Percentiles rank a stretch among this genome's conserved stretches.
Evolutionary conservation across 2,113 vertebrate species (phyloP).

Genomic region (Caloenas nicobarica): DNA sequence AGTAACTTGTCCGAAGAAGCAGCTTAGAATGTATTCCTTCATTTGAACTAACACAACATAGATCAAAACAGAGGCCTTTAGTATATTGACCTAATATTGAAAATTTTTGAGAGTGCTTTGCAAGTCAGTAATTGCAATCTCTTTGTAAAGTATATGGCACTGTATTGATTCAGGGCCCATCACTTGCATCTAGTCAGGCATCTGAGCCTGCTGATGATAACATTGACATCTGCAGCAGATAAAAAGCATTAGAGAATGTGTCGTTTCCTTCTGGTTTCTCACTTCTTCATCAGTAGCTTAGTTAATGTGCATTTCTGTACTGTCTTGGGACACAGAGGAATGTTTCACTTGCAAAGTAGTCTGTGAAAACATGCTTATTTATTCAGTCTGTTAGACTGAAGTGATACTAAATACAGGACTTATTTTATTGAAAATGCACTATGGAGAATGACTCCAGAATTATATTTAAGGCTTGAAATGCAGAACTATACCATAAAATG

Average conservation of each 20-base stretch:
- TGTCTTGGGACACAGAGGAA: not conserved
- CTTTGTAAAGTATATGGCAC: conserved; percentile 55
- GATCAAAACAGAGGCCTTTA: conserved; percentile 67
- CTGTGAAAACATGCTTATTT: not conserved
- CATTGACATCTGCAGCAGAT: conserved; percentile 1
- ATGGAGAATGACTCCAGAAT: not conserved
- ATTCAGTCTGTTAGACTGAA: not conserved
- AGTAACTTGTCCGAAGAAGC: conserved; percentile 55
- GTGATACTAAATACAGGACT: not conserved
- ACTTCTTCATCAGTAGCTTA: conserved; percentile 21
- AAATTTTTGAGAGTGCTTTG: conserved; percentile 63
- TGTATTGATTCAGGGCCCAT: conserved; percentile 69
- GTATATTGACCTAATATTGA: conserved; percentile 71
- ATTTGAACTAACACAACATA: conserved; percentile 20
- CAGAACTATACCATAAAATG: not conserved
- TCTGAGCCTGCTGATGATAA: conserved; percentile 44
- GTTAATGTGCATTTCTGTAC: not conserved
- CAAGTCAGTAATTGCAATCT: conserved; percentile 66
- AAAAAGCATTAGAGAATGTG: conserved; percentile 30
- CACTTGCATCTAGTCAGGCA: conserved; percentile 33
- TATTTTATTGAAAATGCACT: not conserved
- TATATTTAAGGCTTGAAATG: not conserved
- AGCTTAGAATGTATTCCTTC: conserved; percentile 53
- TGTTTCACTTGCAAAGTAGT: not conserved
- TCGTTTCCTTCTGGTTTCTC: conserved; percentile 38